These are phyloP conservation scores for Onychomys leucogaster DNA, from an alignment of 2,797 vertebrate species.

Conservation along the genomic window DNA sequence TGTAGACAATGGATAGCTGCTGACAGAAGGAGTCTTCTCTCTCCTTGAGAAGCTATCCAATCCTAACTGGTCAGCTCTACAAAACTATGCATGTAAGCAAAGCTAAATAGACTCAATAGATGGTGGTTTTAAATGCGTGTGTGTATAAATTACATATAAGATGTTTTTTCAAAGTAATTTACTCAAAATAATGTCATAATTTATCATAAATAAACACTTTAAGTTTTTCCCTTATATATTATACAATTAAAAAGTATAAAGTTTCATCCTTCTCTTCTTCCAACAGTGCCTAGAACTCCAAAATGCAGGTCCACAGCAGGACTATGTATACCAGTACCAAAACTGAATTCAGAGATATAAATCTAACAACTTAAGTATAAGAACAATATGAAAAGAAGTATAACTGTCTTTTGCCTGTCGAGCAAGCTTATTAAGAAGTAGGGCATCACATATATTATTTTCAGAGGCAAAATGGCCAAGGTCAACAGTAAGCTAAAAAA, in stretches of 20 bases:
- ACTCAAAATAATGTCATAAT: background rate
- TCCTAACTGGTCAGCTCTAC: background rate
- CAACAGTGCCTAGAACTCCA: background rate
- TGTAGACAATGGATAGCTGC: background rate
- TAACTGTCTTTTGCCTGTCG: background rate
- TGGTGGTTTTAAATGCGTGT: no score
- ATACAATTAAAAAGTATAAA: background rate
- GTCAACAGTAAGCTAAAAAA: background rate
- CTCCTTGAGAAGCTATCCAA: background rate
- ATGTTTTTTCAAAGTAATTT: background rate
- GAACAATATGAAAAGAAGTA: background rate
- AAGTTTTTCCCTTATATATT: background rate
- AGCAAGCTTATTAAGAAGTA: background rate
- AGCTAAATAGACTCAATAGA: background rate
- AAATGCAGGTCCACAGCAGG: background rate
- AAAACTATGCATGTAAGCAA: background rate
- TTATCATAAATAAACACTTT: background rate
- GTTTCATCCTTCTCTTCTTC: background rate
- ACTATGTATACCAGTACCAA: background rate
- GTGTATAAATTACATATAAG: no score
- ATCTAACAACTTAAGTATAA: background rate
- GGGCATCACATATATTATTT: background rate
- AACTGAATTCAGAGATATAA: background rate
- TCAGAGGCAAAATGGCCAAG: fast-evolving
- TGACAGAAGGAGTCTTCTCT: background rate